phyloP scores from a whole-genome alignment of 2,113 vertebrate genomes.

The Pogona vitticeps region DNA sequence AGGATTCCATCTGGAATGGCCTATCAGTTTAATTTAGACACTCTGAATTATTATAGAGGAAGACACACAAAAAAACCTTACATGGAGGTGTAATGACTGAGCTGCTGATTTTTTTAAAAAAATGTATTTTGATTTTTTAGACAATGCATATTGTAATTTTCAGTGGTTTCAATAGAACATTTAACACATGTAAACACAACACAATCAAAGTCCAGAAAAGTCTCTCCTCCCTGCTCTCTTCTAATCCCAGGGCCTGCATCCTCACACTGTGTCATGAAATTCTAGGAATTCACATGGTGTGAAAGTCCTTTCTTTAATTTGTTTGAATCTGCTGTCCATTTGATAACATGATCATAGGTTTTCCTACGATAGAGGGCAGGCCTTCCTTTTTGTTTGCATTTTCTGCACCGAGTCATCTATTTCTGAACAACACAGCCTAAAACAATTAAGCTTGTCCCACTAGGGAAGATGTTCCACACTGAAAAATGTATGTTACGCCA shows the following conservation, averaged over 20 bases:
- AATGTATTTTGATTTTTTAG: neutral
- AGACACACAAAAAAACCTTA: neutral
- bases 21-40: neutral
- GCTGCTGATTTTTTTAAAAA: neutral
- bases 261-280: neutral
- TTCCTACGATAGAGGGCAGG: neutral
- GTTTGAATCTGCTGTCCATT: neutral
- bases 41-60: neutral
- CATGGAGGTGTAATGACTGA: neutral
- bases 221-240: neutral
- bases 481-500: neutral
- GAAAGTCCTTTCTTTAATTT: neutral
- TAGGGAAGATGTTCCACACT: neutral
- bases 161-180: neutral
- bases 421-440: neutral
- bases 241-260: neutral
- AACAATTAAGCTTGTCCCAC: neutral
- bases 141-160: neutral
- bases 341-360: too few species aligned
- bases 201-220: neutral
- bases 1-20: too few species aligned
- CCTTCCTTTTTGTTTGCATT: too few species aligned
- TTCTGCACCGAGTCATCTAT: neutral
- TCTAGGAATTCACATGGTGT: neutral
- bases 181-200: neutral